phyloP scores from a whole-genome alignment of 1,140 invertebrate species.

The Tetramorium alpestre region DNA sequence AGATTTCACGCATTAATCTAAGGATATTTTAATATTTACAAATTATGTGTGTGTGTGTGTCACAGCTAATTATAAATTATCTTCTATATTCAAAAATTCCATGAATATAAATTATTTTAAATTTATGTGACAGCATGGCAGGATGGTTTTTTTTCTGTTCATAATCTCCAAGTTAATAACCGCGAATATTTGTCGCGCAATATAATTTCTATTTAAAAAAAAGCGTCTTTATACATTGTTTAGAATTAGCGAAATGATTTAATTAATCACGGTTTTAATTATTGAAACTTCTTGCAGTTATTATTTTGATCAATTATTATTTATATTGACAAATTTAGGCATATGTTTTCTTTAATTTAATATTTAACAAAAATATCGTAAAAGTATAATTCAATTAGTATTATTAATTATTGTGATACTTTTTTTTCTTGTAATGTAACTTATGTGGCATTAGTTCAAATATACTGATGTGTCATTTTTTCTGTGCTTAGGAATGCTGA shows the following conservation, averaged over 20 bases:
- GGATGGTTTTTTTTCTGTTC: background rate
- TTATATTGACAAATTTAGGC: background rate
- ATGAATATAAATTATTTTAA: background rate
- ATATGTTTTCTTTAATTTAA: background rate
- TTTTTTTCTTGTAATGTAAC: background rate
- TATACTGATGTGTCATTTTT: conserved; percentile 49
- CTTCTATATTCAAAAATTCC: background rate
- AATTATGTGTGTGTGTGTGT: background rate
- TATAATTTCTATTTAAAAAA: background rate
- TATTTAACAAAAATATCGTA: background rate
- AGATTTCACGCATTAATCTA: background rate
- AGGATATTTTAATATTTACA: background rate
- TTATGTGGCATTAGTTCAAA: background rate
- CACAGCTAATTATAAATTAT: conserved; percentile 26
- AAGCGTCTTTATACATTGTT: background rate
- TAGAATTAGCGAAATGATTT: background rate
- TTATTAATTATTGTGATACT: conserved; percentile 2
- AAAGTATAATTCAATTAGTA: background rate
- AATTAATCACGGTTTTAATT: background rate
- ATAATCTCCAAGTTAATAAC: conserved; percentile 2
- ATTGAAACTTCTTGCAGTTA: background rate
- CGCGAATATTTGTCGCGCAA: background rate
- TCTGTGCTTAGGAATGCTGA: conserved; percentile 14
- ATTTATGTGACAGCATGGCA: background rate
- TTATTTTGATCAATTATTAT: background rate